Percentiles rank a stretch among this genome's conserved stretches.
phyloP scores from a whole-genome alignment of 2,797 vertebrate species.

The Gallinago solitaria region DNA sequence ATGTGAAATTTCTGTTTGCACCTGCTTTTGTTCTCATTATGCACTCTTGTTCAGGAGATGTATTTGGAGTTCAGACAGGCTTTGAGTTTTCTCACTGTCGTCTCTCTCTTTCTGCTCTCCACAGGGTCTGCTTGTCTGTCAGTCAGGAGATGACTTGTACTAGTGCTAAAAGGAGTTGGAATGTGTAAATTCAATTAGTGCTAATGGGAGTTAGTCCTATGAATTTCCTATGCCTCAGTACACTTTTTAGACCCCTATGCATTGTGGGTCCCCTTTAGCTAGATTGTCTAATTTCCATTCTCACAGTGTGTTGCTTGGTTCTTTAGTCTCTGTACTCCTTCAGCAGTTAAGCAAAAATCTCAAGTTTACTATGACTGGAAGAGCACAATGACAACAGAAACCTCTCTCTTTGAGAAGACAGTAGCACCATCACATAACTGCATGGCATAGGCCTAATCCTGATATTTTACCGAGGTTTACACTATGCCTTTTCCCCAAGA shows the following conservation, averaged over 20 bases:
- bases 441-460: not conserved
- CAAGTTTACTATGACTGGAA: not conserved
- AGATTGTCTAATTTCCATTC: slow-evolving; percentile 13
- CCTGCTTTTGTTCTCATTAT: not conserved
- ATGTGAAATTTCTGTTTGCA: not conserved
- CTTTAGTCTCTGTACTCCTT: not conserved
- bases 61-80: not conserved
- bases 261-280: not conserved
- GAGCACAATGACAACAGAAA: not conserved
- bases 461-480: not conserved
- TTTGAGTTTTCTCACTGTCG: not conserved
- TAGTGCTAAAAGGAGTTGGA: not conserved
- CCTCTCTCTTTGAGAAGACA: not conserved
- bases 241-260: not conserved
- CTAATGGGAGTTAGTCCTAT: not conserved
- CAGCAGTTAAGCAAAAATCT: not conserved
- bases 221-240: not conserved
- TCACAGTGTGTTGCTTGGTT: not conserved
- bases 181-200: not conserved
- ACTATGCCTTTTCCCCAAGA: not conserved
- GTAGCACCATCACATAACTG: not conserved
- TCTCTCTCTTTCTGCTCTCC: not conserved
- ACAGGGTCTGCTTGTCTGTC: not conserved
- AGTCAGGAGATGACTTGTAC: not conserved
- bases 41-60: not conserved